Percentiles rank a stretch among this genome's conserved stretches.
Evolutionary conservation across 2,888 invertebrate species (phyloP).

Genomic region (Allophyes oxyacanthae): DNA sequence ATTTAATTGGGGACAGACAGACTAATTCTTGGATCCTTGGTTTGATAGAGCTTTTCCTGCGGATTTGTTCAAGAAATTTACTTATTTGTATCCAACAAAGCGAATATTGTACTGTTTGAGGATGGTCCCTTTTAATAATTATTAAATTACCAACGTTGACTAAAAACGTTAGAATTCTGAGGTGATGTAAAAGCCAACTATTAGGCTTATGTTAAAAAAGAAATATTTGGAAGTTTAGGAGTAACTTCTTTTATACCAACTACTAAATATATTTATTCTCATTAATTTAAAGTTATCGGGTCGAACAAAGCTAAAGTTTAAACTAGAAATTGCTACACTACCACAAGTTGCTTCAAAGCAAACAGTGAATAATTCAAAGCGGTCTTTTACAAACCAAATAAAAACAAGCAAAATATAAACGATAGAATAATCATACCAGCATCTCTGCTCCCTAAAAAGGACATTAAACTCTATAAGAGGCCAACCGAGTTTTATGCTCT

Average conservation of each 20-base stretch:
- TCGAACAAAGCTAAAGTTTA: no score
- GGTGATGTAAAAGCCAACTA: no score
- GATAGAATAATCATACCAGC: conserved; percentile 12
- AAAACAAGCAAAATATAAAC: neutral
- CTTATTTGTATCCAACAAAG: conserved; percentile 6
- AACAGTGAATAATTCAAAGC: no score
- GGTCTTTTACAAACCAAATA: neutral
- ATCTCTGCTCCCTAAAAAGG: conserved; percentile 14
- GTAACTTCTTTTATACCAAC: no score
- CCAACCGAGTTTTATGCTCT: conserved; percentile 15
- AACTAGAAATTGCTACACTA: no score
- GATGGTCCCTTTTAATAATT: neutral
- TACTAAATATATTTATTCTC: no score
- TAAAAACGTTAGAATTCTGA: no score
- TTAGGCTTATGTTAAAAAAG: no score
- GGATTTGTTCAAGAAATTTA: conserved; percentile 10
- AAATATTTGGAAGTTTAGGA: no score
- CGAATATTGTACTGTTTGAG: conserved; percentile 1
- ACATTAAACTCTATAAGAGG: conserved; percentile 32
- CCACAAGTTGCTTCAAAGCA: no score
- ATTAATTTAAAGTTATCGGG: no score
- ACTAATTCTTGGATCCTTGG: conserved; percentile 57
- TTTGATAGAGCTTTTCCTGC: conserved; percentile 35
- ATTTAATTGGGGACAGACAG: conserved; percentile 73
- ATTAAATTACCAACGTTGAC: no score